These are phyloP conservation scores for Hypomecis punctinalis DNA, from an alignment of 2,888 invertebrate genomes.

Conservation along the genomic window DNA sequence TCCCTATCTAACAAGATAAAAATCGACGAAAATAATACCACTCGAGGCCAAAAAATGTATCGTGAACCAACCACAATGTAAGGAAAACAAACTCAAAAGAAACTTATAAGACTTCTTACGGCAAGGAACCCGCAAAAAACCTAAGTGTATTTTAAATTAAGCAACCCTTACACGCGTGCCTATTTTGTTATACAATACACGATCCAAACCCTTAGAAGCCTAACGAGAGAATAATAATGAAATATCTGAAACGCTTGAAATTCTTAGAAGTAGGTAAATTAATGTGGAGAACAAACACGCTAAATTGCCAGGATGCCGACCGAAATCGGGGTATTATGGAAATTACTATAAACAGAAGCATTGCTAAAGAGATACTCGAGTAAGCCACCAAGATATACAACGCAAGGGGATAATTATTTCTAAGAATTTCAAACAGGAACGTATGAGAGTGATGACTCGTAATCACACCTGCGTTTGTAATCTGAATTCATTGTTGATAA, in stretches of 20 bases:
- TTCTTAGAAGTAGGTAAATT: conserved; percentile 24
- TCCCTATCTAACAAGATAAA: too few species aligned
- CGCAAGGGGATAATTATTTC: too few species aligned
- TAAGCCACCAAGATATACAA: not conserved
- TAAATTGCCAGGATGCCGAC: conserved; percentile 28
- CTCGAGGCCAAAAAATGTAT: too few species aligned
- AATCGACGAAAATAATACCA: too few species aligned
- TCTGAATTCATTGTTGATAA: too few species aligned
- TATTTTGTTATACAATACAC: not conserved
- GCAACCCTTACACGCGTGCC: not conserved
- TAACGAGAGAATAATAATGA: conserved; percentile 8
- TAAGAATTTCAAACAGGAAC: too few species aligned
- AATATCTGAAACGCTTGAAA: conserved; percentile 16
- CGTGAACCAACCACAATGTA: not conserved
- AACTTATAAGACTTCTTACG: conserved; percentile 8
- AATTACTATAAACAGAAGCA: conserved; percentile 29
- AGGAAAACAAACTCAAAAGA: conserved; percentile 9
- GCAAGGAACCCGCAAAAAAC: conserved; percentile 6
- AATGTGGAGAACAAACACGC: conserved; percentile 23
- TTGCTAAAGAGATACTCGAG: not conserved
- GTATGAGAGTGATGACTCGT: too few species aligned
- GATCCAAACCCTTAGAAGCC: conserved; percentile 5
- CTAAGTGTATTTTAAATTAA: conserved; percentile 7
- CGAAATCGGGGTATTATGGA: conserved; percentile 24
- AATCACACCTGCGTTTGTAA: too few species aligned